Percentiles rank a stretch among this genome's conserved stretches.
Evolutionary conservation across 2,797 vertebrate species (phyloP).

Genomic region (Pseudochromis fuscus): DNA sequence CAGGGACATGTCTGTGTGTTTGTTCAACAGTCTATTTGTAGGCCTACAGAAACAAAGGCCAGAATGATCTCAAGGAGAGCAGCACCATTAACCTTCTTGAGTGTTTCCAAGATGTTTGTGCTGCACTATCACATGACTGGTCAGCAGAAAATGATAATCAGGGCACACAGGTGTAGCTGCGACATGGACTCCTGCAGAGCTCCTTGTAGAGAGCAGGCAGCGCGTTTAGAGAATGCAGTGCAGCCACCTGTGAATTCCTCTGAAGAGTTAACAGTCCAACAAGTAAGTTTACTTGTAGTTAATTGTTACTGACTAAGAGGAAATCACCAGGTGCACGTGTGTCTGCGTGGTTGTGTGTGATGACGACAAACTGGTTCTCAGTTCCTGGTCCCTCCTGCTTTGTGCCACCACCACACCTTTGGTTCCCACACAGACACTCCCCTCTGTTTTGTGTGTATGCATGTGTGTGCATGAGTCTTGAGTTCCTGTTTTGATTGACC

Average conservation of each 20-base stretch:
- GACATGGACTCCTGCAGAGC: conserved; percentile 8
- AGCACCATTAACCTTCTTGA: conserved; percentile 1
- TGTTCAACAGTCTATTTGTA: background rate
- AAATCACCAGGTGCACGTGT: background rate
- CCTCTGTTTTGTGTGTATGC: conserved; percentile 14
- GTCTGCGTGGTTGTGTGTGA: conserved; percentile 9
- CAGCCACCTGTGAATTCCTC: conserved; percentile 6
- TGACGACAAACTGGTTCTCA: conserved; percentile 61
- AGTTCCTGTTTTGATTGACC: conserved; percentile 53
- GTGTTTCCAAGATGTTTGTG: conserved; percentile 5
- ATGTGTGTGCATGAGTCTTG: background rate
- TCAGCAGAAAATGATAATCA: conserved; percentile 1
- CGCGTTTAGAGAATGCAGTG: conserved; percentile 11
- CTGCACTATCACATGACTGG: background rate
- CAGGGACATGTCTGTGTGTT: background rate
- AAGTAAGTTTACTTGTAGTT: conserved; percentile 18
- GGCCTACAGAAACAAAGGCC: background rate
- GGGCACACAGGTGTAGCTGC: conserved; percentile 1
- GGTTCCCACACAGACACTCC: conserved; percentile 2
- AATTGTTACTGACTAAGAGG: background rate
- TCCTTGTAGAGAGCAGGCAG: conserved; percentile 24
- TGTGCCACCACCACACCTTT: conserved; percentile 46
- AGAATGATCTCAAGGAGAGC: background rate
- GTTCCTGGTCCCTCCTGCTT: conserved; percentile 30
- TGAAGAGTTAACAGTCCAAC: conserved; percentile 6